Conservation (phyloP, 2,888 invertebrate species). For the Pharmacophagus antenor region DNA sequence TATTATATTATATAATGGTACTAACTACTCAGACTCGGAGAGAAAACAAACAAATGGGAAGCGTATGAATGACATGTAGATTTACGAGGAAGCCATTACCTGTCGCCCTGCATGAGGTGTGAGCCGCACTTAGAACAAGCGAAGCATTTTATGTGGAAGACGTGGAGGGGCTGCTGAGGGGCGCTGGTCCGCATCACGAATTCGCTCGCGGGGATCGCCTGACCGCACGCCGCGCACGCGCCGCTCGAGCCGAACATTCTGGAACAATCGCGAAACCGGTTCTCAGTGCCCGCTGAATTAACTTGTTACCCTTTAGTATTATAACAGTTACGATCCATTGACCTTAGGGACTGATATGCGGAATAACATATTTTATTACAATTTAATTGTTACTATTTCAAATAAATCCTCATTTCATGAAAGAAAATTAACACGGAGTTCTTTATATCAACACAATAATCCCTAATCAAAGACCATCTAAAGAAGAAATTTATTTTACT, state of each 20-base stretch:
- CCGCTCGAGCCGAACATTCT: slow-evolving; percentile 96
- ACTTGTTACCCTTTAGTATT: slow-evolving; percentile 26
- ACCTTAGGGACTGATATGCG: slow-evolving; percentile 20
- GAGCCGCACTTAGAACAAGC: slow-evolving; percentile 95
- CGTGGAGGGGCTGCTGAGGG: slow-evolving; percentile 83
- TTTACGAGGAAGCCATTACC: slow-evolving; percentile 73
- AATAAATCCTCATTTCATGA: background rate
- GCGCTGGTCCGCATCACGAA: slow-evolving; percentile 93
- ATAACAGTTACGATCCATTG: slow-evolving; percentile 26
- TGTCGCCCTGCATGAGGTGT: slow-evolving; percentile 94
- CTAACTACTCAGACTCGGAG: no score
- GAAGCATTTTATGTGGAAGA: slow-evolving; percentile 98
- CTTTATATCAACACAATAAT: no score
- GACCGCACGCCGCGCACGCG: slow-evolving; percentile 94
- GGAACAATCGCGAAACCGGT: slow-evolving; percentile 55
- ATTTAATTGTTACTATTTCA: background rate
- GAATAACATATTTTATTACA: slow-evolving; percentile 23
- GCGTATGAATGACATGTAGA: background rate
- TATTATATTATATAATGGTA: no score
- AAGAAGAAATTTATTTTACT: no score
- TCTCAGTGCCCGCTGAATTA: slow-evolving; percentile 32
- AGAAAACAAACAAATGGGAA: background rate
- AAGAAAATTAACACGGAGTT: background rate
- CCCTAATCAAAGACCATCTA: no score
- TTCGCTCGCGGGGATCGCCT: slow-evolving; percentile 95